Evolutionary conservation across 2,888 invertebrate species (phyloP), one percentile per base, ranked within the genome.

Genomic region (Tetramorium bicarinatum): DNA sequence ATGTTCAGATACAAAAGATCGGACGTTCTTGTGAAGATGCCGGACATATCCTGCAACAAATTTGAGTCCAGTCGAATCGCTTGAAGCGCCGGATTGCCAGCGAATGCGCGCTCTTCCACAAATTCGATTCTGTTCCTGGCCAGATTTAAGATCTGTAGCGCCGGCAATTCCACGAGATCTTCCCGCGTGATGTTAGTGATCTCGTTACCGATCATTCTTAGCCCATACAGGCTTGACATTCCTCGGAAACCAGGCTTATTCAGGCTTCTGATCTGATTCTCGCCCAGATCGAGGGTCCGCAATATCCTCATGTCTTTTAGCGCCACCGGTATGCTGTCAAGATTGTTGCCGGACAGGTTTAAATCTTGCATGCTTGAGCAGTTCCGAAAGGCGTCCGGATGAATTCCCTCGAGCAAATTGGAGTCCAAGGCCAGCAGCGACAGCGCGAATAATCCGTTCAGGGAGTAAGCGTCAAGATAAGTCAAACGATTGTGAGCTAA

Each of bases 351-450:
- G 95, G 98, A 98, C 93, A 99, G 96, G 96, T 98, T 98, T 91
- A 99, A 96, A 95, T 98, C 98, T 95, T 98, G 97, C 93, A 99
- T 96, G 86, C 98, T 97, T 90, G 98, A 98, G 94, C 98, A 98
- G 95, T 99, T 99, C 92, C 97, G 96, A 94, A 99, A 98, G 84
- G 98, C 98, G 93, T 98, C 98, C 66, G 97, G 97, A 95, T 98
- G 98, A 85, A 99, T 96, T 91, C 97, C 97, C 94, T 97, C 97
- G 87, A 99, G 96, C 80, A 96, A 96, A 95, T 99, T 99, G 95
- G 98, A 98, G 95, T 98, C 98, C 93, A 98, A 95, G 67, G 98
- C 98, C 84, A 99, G 95, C 85, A 98, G 95, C 87, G 98, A 98
- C 85, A 99, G 95, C 52, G 98, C 98, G 94, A 97, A 98, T 76